Conservation (phyloP, 2,113 vertebrate genomes). For the Serilophus lunatus region DNA sequence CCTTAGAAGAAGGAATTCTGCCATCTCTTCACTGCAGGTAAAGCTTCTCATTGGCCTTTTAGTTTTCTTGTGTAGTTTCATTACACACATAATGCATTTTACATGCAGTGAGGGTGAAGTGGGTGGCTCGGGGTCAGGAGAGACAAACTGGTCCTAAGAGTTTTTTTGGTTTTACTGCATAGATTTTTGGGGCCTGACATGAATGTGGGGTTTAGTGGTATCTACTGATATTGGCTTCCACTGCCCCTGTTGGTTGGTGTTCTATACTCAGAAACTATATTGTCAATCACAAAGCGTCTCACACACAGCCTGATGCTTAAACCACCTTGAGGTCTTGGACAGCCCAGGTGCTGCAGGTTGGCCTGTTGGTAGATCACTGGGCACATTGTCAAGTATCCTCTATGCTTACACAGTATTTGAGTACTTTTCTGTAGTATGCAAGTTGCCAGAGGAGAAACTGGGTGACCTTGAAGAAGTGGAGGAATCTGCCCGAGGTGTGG, state of each 20-base stretch:
- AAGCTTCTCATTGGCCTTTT: not conserved
- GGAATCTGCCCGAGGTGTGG: not conserved
- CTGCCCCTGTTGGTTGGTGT: not conserved
- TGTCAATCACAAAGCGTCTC: not conserved
- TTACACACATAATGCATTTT: fast-evolving
- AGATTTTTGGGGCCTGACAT: not conserved
- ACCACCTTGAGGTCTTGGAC: fast-evolving
- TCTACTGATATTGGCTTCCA: not conserved
- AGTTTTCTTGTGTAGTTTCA: not conserved
- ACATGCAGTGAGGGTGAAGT: not conserved
- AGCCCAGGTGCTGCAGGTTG: not conserved
- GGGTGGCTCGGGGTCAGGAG: fast-evolving
- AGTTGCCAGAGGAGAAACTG: not conserved
- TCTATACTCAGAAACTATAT: not conserved
- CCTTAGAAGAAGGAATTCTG: not conserved
- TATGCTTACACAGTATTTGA: not conserved
- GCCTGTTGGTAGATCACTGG: not conserved
- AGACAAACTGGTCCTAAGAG: not conserved
- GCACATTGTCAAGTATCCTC: not conserved
- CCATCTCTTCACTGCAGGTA: not conserved
- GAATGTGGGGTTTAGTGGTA: not conserved
- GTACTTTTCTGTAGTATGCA: not conserved
- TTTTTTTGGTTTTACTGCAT: not conserved
- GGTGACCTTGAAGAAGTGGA: not conserved
- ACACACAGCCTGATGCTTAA: not conserved